These are phyloP conservation scores for Watsonalla cultraria DNA, from an alignment of 2,888 invertebrate genomes.

Conservation along the genomic window DNA sequence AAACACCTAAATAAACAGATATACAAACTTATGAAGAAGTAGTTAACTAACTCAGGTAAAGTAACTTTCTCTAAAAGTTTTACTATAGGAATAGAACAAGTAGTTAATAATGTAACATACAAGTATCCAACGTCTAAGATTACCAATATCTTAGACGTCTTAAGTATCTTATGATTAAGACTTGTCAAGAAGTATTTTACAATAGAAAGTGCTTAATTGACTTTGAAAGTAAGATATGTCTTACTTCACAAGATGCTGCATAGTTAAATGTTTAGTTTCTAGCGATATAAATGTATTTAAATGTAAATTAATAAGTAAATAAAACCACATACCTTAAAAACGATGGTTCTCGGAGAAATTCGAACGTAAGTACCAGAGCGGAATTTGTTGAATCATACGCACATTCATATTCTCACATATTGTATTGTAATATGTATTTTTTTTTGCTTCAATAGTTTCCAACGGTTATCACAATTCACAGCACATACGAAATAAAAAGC, in stretches of 20 bases:
- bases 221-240: too few species aligned
- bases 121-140: too few species aligned
- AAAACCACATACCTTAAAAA: slow-evolving; percentile 34
- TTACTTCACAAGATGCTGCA: too few species aligned
- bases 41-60: too few species aligned
- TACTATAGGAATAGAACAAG: too few species aligned
- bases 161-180: background rate
- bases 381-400: slow-evolving; percentile 30
- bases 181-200: background rate
- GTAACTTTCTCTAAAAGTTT: too few species aligned
- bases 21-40: too few species aligned
- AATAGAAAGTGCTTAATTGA: background rate
- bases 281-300: slow-evolving; percentile 7
- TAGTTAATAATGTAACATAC: too few species aligned
- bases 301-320: slow-evolving; percentile 17
- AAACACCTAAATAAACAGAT: too few species aligned
- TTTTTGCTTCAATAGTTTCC: slow-evolving; percentile 35
- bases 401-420: slow-evolving; percentile 44
- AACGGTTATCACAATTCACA: slow-evolving; percentile 60
- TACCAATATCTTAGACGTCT: too few species aligned
- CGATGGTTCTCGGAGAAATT: slow-evolving; percentile 35
- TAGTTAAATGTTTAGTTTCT: background rate
- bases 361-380: slow-evolving; percentile 29
- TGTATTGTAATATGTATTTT: slow-evolving; percentile 47
- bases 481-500: slow-evolving; percentile 51